Base-by-base conservation (phyloP, 2,113 vertebrate genomes). In the Hoplias malabaricus region DNA sequence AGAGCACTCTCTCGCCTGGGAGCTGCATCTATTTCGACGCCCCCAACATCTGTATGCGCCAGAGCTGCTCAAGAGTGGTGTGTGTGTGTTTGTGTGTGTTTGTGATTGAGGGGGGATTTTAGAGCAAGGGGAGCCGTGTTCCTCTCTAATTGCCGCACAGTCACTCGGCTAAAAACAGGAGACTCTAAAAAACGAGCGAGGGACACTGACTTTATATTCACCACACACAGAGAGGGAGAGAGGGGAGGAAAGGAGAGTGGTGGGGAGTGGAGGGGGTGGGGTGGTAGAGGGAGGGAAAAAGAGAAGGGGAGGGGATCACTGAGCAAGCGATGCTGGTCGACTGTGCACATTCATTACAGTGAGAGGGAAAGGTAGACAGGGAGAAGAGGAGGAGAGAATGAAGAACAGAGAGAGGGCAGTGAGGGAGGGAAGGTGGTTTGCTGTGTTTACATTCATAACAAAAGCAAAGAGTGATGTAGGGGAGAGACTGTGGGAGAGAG, bases 181-280 rank as follows among this genome's bases (percentile, higher is more conserved):
- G n/a, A n/a, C n/a, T n/a, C n/a, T n/a, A n/a, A n/a, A n/a, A n/a
- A n/a, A n/a, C n/a, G n/a, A n/a, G 69, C 70, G 62, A 69, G 77
- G 80, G 70, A 78, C 75, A 69, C 78, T 69, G 79, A 82, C 74
- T 82, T 82, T 75, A n/a, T n/a, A n/a, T n/a, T n/a, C n/a, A n/a
- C n/a, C n/a, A n/a, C n/a, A n/a, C 50, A 16, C 36, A 65, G 76
- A 48, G 56, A 33, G 21, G 31, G 38, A 65, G 34, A 69, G 42
- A 62, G n/a, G 42, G 54, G n/a, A 36, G 33, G 46, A 5, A 34
- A 27, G 48, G 61, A 67, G 46, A 63, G 43, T 23, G 33, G 54
- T 16, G 54, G 59, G 53, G 34, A 38, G 59, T 5, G 34, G 38
- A 16, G 31, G 46, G 40, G 73, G 40, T 43, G 56, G 36, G 56